Evolutionary conservation across 2,113 vertebrate genomes (phyloP).

Genomic region (Neomonachus schauinslandi): DNA sequence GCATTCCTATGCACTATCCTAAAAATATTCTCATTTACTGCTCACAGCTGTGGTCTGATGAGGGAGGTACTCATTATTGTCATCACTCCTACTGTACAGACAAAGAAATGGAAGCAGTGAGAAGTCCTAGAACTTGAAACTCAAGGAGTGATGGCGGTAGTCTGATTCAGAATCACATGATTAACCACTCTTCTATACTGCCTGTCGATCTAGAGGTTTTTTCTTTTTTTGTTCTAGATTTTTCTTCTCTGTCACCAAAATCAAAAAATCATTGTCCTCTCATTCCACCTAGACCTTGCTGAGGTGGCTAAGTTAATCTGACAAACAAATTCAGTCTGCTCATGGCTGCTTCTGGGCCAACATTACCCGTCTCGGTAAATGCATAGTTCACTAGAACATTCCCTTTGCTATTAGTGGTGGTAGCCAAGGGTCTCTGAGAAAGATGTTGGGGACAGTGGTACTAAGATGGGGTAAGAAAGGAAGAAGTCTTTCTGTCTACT

Average conservation of each 20-base stretch:
- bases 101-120: background rate
- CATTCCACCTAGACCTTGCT: background rate
- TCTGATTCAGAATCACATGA: background rate
- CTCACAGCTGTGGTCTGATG: background rate
- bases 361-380: background rate
- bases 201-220: background rate
- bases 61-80: background rate
- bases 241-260: background rate
- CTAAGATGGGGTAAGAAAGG: no score
- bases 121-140: background rate
- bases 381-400: background rate
- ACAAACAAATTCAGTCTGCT: background rate
- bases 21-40: background rate
- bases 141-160: no score
- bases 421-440: background rate
- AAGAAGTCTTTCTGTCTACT: no score
- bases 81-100: background rate
- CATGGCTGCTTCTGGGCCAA: background rate
- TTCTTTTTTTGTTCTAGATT: background rate
- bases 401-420: background rate
- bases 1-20: background rate
- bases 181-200: background rate
- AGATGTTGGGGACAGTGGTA: background rate
- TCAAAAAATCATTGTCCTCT: background rate
- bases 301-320: slow-evolving; percentile 6